Base-by-base conservation (phyloP, 2,888 invertebrate genomes). In the Biston stratarius region DNA sequence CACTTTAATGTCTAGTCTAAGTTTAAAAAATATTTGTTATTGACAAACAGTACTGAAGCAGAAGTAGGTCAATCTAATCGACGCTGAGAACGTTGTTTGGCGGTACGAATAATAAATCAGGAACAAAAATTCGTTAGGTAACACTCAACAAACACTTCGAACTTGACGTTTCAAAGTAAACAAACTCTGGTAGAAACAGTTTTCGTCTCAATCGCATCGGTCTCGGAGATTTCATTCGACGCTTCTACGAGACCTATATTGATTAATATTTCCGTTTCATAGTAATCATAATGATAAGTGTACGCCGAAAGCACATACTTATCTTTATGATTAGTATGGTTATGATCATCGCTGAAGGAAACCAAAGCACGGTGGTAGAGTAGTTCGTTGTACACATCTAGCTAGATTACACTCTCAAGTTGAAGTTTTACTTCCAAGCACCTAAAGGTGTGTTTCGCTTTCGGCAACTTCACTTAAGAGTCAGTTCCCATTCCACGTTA, bases 11-110 rank as follows among this genome's bases (percentile, higher is more conserved):
- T n/a, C 36, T 36, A 8, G 36, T 1, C 53, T 5, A 15, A 15
- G 14, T 55, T 42, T 42, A 12, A 42, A 55, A 45, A 49, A 56
- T 56, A 56, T 56, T 56, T 56, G 38, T 56, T 56, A 34, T 56
- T 56, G 44, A 56, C 56, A 33, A 44, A 48, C 24, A 15, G 40
- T 7, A 42, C 45, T 7, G n/a, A 10, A 5, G 38, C 38, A 3
- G 44, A 56, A 56, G 12, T 36, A 10, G 57, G 57, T 57, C 57
- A 57, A 34, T 44, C 42, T 45, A 44, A 12, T 42, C 7, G 7
- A 42, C 33, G 6, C 34, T 12, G 55, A 45, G 45, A 45, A 57
- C 56, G 12, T 9, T 44, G 36, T 57, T 57, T 57, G 34, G 15
- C 44, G 6, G 24, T 11, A 56, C 14, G 34, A 57, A 9, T 47